Base-by-base conservation (phyloP, 2,797 vertebrate species). In the Zonotrichia albicollis region DNA sequence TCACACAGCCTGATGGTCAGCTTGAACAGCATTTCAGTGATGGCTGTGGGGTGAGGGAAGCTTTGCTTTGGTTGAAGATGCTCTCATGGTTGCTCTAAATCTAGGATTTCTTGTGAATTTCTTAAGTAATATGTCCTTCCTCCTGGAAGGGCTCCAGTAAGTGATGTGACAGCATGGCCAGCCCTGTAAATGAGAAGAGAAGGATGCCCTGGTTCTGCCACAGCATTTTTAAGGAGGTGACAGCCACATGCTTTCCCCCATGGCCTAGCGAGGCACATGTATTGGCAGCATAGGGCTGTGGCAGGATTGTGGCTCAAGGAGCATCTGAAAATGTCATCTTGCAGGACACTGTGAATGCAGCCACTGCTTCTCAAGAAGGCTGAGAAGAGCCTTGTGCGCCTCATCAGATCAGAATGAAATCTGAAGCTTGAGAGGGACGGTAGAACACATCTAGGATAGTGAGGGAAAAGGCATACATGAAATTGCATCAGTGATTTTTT, bases 151-250 rank as follows among this genome's bases (percentile, higher is more conserved):
- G 73, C 65, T 90, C 76, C 76, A 93, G 42, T 50, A 82, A 91
- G 32, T 22, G 64, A 89, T 38, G 48, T 74, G 91, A 94, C 57
- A 93, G 72, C 57, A 89, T 0, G 10, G 45, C 29, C 72, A 67
- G 48, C 40, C n/a, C 57, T 57, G 75, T 83, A 85, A 92, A 87
- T 60, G 78, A 74, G 53, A 92, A 87, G 55, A 79, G 71, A 87
- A 95, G 48, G 45, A 65, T 83, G 79, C 21, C 75, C 79, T 91
- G 40, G 75, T 95, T 94, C 79, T 93, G 87, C 87, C 82, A 91
- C 36, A 73, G 68, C 84, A 85, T 87, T 92, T 91, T 87, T 74
- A 55, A 68, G 82, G 75, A 92, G 68, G 72, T 71, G 87, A 93
- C 68, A 91, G 90, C 76, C 9, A 8, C 83, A 77, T 74, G 57